phyloP scores from a whole-genome alignment of 1,140 invertebrate genomes.

The Drosophila azteca region DNA sequence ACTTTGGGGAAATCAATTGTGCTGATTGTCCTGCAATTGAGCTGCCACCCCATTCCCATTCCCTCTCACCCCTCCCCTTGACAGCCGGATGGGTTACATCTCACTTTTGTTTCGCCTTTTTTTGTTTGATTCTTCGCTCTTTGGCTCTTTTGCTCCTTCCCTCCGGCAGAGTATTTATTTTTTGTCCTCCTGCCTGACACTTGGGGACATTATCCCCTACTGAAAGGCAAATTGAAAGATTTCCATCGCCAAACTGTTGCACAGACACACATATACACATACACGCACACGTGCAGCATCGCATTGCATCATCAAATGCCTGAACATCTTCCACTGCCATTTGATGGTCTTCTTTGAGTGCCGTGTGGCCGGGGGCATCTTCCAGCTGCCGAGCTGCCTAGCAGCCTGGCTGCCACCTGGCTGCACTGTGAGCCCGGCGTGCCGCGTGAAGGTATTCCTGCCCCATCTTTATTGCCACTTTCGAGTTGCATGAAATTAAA shows the following conservation, averaged over 20 bases:
- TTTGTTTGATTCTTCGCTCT: slow-evolving; percentile 13
- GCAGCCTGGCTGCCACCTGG: slow-evolving; percentile 24
- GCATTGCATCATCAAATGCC: slow-evolving; percentile 21
- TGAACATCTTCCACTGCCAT: slow-evolving; percentile 46
- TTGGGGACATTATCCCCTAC: slow-evolving; percentile 55
- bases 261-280: slow-evolving; percentile 36
- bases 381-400: no score
- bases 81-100: slow-evolving; percentile 39
- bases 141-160: not conserved
- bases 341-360: slow-evolving; percentile 26
- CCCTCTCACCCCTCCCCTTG: slow-evolving; percentile 2
- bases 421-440: slow-evolving; percentile 50
- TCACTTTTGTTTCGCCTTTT: slow-evolving; percentile 36
- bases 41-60: slow-evolving; percentile 38
- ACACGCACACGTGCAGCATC: not conserved
- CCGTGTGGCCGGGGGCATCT: not conserved
- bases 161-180: slow-evolving; percentile 63
- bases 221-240: slow-evolving; percentile 71
- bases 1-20: slow-evolving; percentile 82
- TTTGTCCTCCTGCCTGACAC: slow-evolving; percentile 32
- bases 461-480: slow-evolving; percentile 75
- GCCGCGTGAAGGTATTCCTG: slow-evolving; percentile 64
- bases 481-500: slow-evolving; percentile 78
- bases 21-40: slow-evolving; percentile 82
- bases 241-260: slow-evolving; percentile 69